These are phyloP conservation scores for Paramacrobiotus metropolitanus DNA, from an alignment of 1,140 invertebrate genomes.

Conservation along the genomic window DNA sequence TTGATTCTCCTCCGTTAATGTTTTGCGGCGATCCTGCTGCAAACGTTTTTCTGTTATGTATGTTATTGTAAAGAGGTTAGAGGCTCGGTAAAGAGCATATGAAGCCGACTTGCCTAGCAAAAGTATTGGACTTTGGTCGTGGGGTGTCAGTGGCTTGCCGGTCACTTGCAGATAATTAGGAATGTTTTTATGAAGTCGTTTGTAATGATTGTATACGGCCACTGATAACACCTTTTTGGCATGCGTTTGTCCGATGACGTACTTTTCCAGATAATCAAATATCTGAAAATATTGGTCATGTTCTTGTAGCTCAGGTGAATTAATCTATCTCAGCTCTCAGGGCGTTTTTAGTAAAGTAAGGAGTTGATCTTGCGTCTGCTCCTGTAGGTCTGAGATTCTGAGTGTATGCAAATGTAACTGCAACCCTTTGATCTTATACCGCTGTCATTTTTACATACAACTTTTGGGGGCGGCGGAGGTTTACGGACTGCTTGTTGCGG, in stretches of 20 bases:
- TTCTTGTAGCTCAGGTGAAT: too few species aligned
- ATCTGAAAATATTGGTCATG: constrained; percentile 18
- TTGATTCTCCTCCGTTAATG: background rate
- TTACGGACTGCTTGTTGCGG: background rate
- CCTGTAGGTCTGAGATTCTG: too few species aligned
- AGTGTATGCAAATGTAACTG: too few species aligned
- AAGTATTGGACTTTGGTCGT: background rate
- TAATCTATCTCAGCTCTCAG: background rate
- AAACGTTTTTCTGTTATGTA: too few species aligned
- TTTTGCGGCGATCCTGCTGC: background rate
- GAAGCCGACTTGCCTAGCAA: background rate
- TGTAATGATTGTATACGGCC: constrained; percentile 34
- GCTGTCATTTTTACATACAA: background rate
- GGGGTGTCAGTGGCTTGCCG: background rate
- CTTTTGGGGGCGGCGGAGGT: background rate
- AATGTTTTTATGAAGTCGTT: constrained; percentile 25
- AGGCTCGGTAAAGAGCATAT: background rate
- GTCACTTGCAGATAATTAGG: constrained; percentile 6
- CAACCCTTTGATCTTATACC: too few species aligned
- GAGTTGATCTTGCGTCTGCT: too few species aligned
- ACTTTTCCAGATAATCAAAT: constrained; percentile 24
- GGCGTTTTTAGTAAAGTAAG: background rate
- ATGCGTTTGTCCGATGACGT: constrained; percentile 29
- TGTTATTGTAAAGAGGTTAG: too few species aligned
- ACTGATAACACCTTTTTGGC: constrained; percentile 32